A percentile compares a stretch with the other conserved stretches of the same genome.
These are phyloP conservation scores for Nomada ferruginata DNA, from an alignment of 2,888 invertebrate species.

Conservation along the genomic window DNA sequence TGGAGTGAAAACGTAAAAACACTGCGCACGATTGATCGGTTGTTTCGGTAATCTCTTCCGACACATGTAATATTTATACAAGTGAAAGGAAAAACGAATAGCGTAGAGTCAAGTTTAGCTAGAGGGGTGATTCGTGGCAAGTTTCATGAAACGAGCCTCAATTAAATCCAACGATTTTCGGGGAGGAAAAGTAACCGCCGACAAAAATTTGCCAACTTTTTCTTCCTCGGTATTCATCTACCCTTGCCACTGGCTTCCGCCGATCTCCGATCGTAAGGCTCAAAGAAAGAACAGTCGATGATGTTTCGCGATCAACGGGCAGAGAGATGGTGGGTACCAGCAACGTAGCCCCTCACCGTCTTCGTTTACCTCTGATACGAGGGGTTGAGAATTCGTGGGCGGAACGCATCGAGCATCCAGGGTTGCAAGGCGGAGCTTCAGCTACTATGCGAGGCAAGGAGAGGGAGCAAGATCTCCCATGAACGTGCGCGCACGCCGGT, in stretches of 20 bases:
- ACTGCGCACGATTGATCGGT: not conserved
- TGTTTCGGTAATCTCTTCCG: too few relatives aligned
- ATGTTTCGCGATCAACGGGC: conserved; percentile 53
- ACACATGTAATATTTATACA: too few relatives aligned
- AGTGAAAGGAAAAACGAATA: too few relatives aligned
- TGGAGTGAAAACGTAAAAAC: too few relatives aligned
- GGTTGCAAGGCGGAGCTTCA: conserved; percentile 77
- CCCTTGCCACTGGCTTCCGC: conserved; percentile 18
- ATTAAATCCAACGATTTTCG: conserved; percentile 82
- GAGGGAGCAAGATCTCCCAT: conserved; percentile 45
- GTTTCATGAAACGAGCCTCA: conserved; percentile 77
- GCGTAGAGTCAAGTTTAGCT: not conserved
- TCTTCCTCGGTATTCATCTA: conserved; percentile 17
- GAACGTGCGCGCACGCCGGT: conserved; percentile 18
- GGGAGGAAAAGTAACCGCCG: conserved; percentile 80
- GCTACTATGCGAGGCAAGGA: conserved; percentile 56
- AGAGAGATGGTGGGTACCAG: conserved; percentile 54
- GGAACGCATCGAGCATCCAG: conserved; percentile 71
- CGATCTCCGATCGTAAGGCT: conserved; percentile 40
- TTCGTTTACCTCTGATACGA: conserved; percentile 72
- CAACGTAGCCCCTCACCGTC: conserved; percentile 65
- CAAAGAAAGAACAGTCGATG: conserved; percentile 48
- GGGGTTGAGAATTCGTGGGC: conserved; percentile 78
- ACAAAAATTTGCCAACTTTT: conserved; percentile 81
- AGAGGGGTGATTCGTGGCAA: conserved; percentile 81